Evolutionary conservation across 2,888 invertebrate genomes (phyloP), one percentile per base, ranked within the genome.

Genomic region (Lacanobia oleracea): DNA sequence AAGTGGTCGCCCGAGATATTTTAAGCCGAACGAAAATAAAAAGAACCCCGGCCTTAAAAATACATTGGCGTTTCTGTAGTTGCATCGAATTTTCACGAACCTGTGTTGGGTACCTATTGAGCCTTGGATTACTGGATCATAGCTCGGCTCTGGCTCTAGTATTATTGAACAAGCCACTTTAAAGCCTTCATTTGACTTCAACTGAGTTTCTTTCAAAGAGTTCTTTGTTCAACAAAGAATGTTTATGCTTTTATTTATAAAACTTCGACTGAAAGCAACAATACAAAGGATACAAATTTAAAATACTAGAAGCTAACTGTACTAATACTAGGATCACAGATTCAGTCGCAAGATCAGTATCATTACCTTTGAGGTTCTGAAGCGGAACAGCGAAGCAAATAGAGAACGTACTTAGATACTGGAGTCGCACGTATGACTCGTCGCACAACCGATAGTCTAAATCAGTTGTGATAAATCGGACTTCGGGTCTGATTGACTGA

Each of bases 401-500:
- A 23, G n/a, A 43, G 60, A 60, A n/a, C 21, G 37, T 45, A 62
- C 18, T 10, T 61, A n/a, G 8, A 9, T 54, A 16, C 14, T 14
- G 33, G 72, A 45, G 57, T 23, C 12, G n/a, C 37, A 57, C 72
- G 57, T 64, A 64, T 43, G 51, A 23, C 63, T 43, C 21, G 33
- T 64, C 78, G 60, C 63, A 53, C 54, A 48, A 59, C 23, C 48
- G 60, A 33, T 50, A 43, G 23, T 45, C 21, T 67, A 37, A 67
- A 77, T 64, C 61, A 45, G 72, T 78, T 18, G 50, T 61, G 50
- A 65, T 72, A 54, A 60, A 72, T 76, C 72, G 60, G 50, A 45
- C 23, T 54, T 18, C 37, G 18, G 60, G 33, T 62, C 40, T 61
- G 60, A 60, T 54, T 68, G 43, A 61, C 23, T 37, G 45, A 12